Percentiles rank a stretch among this genome's conserved stretches.
Conservation (phyloP, 2,888 invertebrate genomes). For the Ptilodon capucinus region DNA sequence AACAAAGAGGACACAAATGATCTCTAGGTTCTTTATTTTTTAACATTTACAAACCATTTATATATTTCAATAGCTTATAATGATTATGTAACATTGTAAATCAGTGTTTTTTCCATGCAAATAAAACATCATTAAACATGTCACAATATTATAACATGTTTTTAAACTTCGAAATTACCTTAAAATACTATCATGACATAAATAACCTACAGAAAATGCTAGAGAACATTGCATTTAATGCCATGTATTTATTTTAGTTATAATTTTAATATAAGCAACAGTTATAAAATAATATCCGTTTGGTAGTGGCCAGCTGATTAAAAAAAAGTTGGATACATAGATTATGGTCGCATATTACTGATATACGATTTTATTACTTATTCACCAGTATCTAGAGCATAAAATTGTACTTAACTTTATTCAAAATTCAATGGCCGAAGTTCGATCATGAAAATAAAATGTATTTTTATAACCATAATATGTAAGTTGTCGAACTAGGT, state of each 20-base stretch:
- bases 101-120: no score
- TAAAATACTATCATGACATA: background rate
- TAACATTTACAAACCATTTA: background rate
- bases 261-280: constrained; percentile 13
- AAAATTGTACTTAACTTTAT: no score
- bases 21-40: background rate
- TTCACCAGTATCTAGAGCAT: no score
- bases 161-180: background rate
- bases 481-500: background rate
- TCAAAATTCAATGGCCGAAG: background rate
- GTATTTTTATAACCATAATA: background rate
- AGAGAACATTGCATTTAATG: constrained; percentile 34
- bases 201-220: background rate
- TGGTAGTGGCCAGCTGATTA: no score
- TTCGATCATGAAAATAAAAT: background rate
- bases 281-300: no score
- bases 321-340: no score
- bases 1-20: background rate
- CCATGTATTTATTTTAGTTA: constrained; percentile 34
- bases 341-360: no score
- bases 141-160: background rate
- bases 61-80: background rate
- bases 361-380: no score
- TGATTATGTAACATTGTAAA: background rate
- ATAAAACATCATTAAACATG: background rate